Percentiles rank a stretch among this genome's conserved stretches.
phyloP scores from a whole-genome alignment of 2,113 vertebrate genomes.

The Anhinga anhinga region DNA sequence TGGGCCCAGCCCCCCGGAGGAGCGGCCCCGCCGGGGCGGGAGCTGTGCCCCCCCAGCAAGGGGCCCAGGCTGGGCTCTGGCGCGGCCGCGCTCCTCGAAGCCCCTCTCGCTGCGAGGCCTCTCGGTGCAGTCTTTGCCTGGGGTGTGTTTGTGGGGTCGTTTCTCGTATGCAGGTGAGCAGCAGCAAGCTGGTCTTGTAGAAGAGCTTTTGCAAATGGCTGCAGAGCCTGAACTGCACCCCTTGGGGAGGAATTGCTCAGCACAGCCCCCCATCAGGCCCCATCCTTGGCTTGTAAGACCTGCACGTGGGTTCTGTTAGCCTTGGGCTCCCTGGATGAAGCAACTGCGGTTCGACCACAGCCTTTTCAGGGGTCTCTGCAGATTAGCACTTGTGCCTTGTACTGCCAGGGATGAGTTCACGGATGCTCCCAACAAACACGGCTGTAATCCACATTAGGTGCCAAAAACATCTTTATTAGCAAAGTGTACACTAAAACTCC shows the following conservation, averaged over 20 bases:
- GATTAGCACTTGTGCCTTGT: background rate
- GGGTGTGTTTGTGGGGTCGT: fast-evolving
- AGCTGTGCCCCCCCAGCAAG: background rate
- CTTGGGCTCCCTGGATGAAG: fast-evolving
- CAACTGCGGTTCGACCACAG: background rate
- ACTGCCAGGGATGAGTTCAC: fast-evolving
- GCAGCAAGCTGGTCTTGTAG: background rate
- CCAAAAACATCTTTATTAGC: constrained; percentile 76
- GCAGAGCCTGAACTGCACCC: background rate
- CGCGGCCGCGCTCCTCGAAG: fast-evolving
- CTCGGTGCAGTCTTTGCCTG: background rate
- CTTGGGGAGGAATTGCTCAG: background rate
- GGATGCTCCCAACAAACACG: background rate
- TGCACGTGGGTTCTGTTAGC: fast-evolving
- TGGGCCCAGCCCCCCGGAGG: background rate
- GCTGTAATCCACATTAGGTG: background rate
- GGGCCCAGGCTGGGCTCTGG: background rate
- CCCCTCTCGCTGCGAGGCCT: fast-evolving
- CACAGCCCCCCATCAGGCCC: background rate
- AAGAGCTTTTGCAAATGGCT: background rate
- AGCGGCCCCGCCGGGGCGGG: fast-evolving
- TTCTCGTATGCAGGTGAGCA: fast-evolving
- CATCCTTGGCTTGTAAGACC: background rate
- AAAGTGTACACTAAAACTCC: constrained; percentile 73
- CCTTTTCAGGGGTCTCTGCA: background rate